Percentiles rank a stretch among this genome's conserved stretches.
Conservation (phyloP, 2,797 vertebrate species). For the Propithecus perrieri region DNA sequence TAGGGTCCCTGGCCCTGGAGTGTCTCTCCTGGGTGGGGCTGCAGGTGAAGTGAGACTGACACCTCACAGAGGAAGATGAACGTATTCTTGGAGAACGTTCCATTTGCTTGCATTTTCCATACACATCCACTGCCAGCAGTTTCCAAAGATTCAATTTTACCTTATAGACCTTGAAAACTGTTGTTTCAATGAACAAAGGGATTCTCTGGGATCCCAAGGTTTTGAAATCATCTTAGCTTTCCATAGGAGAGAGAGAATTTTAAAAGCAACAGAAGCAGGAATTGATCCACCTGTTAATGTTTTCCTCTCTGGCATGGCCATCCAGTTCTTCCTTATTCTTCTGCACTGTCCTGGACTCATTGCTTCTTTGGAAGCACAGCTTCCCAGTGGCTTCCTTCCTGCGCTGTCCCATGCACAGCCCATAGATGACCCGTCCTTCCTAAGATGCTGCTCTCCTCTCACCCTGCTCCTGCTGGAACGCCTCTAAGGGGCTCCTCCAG, state of each 20-base stretch:
- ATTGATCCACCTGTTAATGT: neutral
- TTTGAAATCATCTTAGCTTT: neutral
- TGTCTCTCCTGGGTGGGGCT: neutral
- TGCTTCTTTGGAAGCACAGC: neutral
- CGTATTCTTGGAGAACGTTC: neutral
- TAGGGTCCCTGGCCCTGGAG: neutral
- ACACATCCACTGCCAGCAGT: neutral
- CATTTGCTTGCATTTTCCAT: neutral
- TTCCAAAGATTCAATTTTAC: slow-evolving; percentile 1
- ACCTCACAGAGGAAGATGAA: neutral
- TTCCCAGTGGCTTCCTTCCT: neutral
- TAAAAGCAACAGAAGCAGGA: neutral
- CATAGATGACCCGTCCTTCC: neutral
- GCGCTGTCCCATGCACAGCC: neutral
- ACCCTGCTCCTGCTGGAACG: too few relatives aligned
- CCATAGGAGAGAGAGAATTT: neutral
- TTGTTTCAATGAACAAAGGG: neutral
- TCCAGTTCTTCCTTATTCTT: neutral
- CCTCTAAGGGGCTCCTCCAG: accelerated
- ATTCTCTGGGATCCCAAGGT: neutral
- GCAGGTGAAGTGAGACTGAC: neutral
- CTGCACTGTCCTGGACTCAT: neutral
- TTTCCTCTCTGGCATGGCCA: neutral
- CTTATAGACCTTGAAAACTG: neutral
- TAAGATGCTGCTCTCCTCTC: neutral